phyloP scores from a whole-genome alignment of 2,797 vertebrate genomes.

The Parambassis ranga region DNA sequence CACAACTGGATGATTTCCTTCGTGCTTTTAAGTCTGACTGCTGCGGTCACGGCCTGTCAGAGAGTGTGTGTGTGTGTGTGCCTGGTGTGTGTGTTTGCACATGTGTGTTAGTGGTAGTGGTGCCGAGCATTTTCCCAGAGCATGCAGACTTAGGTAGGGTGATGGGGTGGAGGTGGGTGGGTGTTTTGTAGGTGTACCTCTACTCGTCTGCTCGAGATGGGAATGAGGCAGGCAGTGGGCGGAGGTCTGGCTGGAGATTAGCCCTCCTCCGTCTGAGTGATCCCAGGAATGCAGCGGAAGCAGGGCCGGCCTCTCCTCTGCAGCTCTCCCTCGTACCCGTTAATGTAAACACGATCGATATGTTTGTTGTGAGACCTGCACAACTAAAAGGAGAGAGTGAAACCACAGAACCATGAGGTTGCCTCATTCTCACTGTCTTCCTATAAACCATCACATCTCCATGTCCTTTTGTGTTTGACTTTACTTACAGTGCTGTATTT shows the following conservation, averaged over 20 bases:
- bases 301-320: conserved; percentile 63
- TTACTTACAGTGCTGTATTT: neutral
- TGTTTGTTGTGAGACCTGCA: conserved; percentile 71
- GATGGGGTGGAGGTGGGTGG: conserved; percentile 20
- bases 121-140: conserved; percentile 63
- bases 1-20: conserved; percentile 49
- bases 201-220: conserved; percentile 59
- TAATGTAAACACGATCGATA: conserved; percentile 83
- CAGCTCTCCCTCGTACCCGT: conserved; percentile 57
- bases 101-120: neutral
- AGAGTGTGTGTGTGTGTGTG: conserved; percentile 5
- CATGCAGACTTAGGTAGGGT: neutral
- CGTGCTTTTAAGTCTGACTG: conserved; percentile 45
- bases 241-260: conserved; percentile 68
- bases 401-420: conserved; percentile 39
- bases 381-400: conserved; percentile 52
- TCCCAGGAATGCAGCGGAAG: conserved; percentile 64
- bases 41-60: conserved; percentile 25
- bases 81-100: neutral
- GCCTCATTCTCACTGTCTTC: conserved; percentile 30
- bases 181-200: conserved; percentile 59
- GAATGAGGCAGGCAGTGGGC: conserved; percentile 60
- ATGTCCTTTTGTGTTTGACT: neutral
- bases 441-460: neutral
- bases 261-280: conserved; percentile 57